phyloP scores from a whole-genome alignment of 2,113 vertebrate species.

The Salvelinus namaycush region DNA sequence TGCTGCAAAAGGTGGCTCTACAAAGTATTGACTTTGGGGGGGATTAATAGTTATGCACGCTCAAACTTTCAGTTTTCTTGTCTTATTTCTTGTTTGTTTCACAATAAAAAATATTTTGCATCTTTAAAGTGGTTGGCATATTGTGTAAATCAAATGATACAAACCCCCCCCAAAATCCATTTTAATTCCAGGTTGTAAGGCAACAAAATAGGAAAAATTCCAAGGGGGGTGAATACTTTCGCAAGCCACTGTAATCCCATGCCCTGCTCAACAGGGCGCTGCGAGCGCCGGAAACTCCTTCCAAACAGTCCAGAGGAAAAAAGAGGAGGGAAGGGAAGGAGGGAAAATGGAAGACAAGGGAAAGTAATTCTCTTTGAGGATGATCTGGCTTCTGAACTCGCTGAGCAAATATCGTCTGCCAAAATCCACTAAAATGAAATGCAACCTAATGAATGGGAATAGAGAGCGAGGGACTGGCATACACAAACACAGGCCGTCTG shows the following conservation, averaged over 20 bases:
- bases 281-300: conserved; percentile 34
- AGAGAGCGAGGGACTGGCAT: conserved; percentile 50
- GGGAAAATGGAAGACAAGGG: conserved; percentile 1
- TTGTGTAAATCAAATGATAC: too few relatives aligned
- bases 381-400: conserved; percentile 44
- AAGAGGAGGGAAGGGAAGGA: neutral
- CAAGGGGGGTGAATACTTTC: too few relatives aligned
- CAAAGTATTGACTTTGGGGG: too few relatives aligned
- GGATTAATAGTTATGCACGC: too few relatives aligned
- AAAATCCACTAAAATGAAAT: conserved; percentile 59
- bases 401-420: conserved; percentile 42
- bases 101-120: too few relatives aligned
- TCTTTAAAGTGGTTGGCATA: too few relatives aligned
- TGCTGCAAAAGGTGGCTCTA: too few relatives aligned
- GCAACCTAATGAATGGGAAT: conserved; percentile 63
- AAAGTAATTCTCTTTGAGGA: conserved; percentile 39
- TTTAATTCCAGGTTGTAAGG: too few relatives aligned
- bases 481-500: conserved; percentile 60
- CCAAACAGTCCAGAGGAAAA: neutral
- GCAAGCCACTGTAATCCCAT: conserved; percentile 17
- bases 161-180: too few relatives aligned
- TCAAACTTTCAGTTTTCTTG: too few relatives aligned
- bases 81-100: too few relatives aligned
- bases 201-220: too few relatives aligned
- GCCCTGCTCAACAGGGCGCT: conserved; percentile 39